Evolutionary conservation across 1,140 invertebrate genomes (phyloP), one percentile per base, ranked within the genome.

Genomic region (Helicoverpa zea): DNA sequence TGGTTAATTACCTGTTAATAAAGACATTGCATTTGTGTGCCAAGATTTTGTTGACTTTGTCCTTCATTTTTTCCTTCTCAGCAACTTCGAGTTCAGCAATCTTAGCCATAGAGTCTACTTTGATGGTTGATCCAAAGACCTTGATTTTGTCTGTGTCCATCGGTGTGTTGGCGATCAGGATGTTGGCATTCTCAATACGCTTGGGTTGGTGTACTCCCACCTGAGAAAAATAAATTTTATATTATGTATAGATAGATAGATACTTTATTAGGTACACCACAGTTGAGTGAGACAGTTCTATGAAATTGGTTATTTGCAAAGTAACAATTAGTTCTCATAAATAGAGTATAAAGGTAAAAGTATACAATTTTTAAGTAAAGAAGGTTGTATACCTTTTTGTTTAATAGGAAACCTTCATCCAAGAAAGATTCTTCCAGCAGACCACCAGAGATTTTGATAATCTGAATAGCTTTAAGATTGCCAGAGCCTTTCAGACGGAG

Each of bases 111-210:
- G 99, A 99, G 94, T 99, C 99, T 1, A 99, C 99, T 88, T 98
- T 97, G 77, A 99, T 99, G 84, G 98, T 97, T 14, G 99, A 99
- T 73, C 99, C 99, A 96, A 99, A 99, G n/a, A 99, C 98, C 96
- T 99, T 99, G 83, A 99, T 99, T 95, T 99, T 99, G 90, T 99
- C 99, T 18, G 99, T 99, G 94, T 99, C 99, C 99, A 99, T 99
- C 0, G 99, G 98, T 51, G 99, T 99, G 91, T 99, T 99, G n/a
- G 99, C 99, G 90, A 99, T 99, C 13, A 99, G 96, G 90, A 99
- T 99, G 90, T 97, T 98, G 12, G 99, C 99, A 91, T 97, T 99
- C 95, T 99, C 98, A 87, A 99, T 95, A 76, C 96, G 95, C 91
- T 98, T 98, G 0, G 98, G 98, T 91, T 99, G 98, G 94, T 98